phyloP scores from a whole-genome alignment of 1,140 invertebrate species.

The Leguminivora glycinivorella region DNA sequence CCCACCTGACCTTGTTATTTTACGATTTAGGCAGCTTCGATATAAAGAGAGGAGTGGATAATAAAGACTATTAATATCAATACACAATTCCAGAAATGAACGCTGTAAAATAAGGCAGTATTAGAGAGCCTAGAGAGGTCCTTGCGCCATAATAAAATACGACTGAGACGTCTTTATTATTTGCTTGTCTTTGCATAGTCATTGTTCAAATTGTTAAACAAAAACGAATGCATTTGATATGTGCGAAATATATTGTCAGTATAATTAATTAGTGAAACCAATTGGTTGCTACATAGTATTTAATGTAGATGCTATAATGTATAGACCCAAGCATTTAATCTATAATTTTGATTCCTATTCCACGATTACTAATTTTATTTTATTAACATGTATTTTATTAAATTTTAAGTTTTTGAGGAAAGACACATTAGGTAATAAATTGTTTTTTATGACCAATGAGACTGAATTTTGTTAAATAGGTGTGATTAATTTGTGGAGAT shows the following conservation, averaged over 20 bases:
- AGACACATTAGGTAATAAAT: slow-evolving; percentile 51
- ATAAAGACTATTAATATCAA: not conserved
- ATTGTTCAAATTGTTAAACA: slow-evolving; percentile 8
- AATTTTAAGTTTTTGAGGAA: slow-evolving; percentile 58
- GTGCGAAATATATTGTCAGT: not conserved
- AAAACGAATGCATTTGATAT: slow-evolving; percentile 18
- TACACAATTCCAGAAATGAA: not conserved
- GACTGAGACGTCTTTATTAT: not conserved
- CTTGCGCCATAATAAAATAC: not conserved
- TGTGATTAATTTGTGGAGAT: slow-evolving; percentile 62
- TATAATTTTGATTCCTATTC: slow-evolving; percentile 23
- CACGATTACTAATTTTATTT: slow-evolving; percentile 21
- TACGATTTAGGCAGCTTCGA: not conserved
- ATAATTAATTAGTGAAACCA: not conserved
- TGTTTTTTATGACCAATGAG: slow-evolving; percentile 70
- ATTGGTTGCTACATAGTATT: not conserved
- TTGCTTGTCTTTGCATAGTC: not conserved
- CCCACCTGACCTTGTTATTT: not conserved
- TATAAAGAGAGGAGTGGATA: not conserved
- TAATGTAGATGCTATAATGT: not conserved
- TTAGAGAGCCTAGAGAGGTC: no score
- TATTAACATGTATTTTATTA: slow-evolving; percentile 26
- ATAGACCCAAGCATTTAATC: slow-evolving; percentile 14
- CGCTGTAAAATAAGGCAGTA: not conserved
- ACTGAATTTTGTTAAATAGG: slow-evolving; percentile 72